Evolutionary conservation across 1,140 invertebrate species (phyloP), one percentile per base, ranked within the genome.

Genomic region (Pachyrhynchus sulphureomaculatus): DNA sequence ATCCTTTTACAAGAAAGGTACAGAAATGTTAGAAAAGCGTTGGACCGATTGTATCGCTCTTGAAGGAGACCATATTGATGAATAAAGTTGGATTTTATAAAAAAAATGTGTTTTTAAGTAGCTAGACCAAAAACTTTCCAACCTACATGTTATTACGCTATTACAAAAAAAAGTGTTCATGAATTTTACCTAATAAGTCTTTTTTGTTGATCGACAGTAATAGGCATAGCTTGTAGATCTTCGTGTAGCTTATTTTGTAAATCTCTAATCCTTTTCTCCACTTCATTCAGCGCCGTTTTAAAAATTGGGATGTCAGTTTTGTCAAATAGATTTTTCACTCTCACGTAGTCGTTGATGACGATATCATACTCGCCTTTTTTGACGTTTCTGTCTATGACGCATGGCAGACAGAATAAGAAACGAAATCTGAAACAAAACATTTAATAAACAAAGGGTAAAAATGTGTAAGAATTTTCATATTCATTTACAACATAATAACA

Each of bases 321-420:
- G 62, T 92, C 90, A 82, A 98, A 99, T 9, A 99, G 81, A 74
- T 96, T 95, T 73, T 95, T 96, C 3, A 95, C 96, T 71, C 96
- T 83, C 0, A 93, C 89, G 75, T 98, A 99, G 77, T 99, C 97
- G 75, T 97, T 99, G 49, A 99, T 96, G 17, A 99, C 93, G 18
- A 96, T 84, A 77, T 98, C 95, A 76, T 96, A 99, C 73, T 99
- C 96, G 42, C 92, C 94, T 72, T 91, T 90, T n/a, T 90, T 84
- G 59, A 99, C 95, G 69, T 96, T 96, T 55, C 88, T 88, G 66
- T 98, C 93, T 52, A 99, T 98, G 48, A 89, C 91, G 26, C 92
- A 87, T 1, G 96, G 95, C 62, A 99, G 82, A 74, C 96, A 95
- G 75, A 99, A 98, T 0, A 99, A 83, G 77, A 99, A 99, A 62